A percentile compares a stretch with the other conserved stretches of the same genome.
Conservation (phyloP, 2,888 invertebrate species). For the Iselma pallidipennis region DNA sequence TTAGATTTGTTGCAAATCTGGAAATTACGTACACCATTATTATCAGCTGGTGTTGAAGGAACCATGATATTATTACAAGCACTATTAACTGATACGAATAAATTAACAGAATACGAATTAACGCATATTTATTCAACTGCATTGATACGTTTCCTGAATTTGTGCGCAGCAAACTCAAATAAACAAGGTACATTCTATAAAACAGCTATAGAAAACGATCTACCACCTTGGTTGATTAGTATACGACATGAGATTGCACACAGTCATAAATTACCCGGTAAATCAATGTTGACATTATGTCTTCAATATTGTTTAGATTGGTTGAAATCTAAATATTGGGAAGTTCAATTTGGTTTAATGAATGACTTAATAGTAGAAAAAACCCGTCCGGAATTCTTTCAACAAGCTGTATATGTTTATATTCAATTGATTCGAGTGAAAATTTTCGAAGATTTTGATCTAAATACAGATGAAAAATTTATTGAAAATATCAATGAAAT, state of each 20-base stretch:
- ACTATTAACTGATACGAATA: constrained; percentile 50
- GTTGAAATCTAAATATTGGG: constrained; percentile 72
- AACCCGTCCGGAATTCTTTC: background rate
- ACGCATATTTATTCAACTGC: constrained; percentile 66
- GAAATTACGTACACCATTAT: constrained; percentile 62
- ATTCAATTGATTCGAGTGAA: background rate
- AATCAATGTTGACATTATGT: constrained; percentile 66
- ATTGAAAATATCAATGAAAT: constrained; percentile 24
- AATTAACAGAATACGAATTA: constrained; percentile 57
- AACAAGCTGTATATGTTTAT: constrained; percentile 12
- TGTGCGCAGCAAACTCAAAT: constrained; percentile 49
- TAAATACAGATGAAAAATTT: constrained; percentile 40
- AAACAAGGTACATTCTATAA: constrained; percentile 55
- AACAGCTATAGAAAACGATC: constrained; percentile 66
- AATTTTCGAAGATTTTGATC: constrained; percentile 31
- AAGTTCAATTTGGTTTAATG: constrained; percentile 59
- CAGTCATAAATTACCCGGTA: constrained; percentile 67
- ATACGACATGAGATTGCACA: constrained; percentile 80
- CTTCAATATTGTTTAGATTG: constrained; percentile 67
- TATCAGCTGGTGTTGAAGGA: constrained; percentile 66
- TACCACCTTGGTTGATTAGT: constrained; percentile 81
- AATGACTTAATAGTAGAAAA: constrained; percentile 52
- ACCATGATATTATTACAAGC: constrained; percentile 63
- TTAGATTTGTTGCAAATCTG: constrained; percentile 60
- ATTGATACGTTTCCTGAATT: constrained; percentile 60